phyloP scores from a whole-genome alignment of 1,140 invertebrate genomes.

The Achroia grisella region DNA sequence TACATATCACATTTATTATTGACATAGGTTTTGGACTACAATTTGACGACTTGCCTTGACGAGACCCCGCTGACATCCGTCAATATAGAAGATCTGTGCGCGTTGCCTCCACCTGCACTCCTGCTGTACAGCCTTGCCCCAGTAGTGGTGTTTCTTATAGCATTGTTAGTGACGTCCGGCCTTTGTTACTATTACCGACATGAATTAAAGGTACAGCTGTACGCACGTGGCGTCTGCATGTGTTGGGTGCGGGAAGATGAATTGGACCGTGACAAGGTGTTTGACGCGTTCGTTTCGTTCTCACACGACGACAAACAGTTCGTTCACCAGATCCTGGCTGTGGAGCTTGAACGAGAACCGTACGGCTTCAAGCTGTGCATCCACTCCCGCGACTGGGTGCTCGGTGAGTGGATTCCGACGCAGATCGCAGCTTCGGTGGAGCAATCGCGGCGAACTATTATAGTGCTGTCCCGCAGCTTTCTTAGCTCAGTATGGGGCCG shows the following conservation, averaged over 20 bases:
- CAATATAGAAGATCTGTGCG: too few species aligned
- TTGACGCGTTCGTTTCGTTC: conserved; percentile 91
- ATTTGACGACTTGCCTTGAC: too few species aligned
- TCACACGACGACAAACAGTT: conserved; percentile 86
- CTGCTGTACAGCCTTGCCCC: too few species aligned
- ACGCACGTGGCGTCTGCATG: not conserved
- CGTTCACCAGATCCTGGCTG: conserved; percentile 66
- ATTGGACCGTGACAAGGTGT: conserved; percentile 65
- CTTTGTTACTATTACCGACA: not conserved
- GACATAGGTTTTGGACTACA: too few species aligned
- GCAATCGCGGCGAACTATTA: conserved; percentile 84
- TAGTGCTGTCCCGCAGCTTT: conserved; percentile 87
- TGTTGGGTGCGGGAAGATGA: not conserved
- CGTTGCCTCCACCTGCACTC: too few species aligned
- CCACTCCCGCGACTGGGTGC: conserved; percentile 85
- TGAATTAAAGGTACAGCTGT: conserved; percentile 1
- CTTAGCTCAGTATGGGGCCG: conserved; percentile 87
- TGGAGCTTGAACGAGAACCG: conserved; percentile 76
- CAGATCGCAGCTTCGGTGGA: conserved; percentile 86
- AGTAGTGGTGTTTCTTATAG: too few species aligned
- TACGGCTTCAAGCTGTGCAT: conserved; percentile 81
- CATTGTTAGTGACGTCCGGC: too few species aligned
- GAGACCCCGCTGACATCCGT: too few species aligned
- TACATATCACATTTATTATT: too few species aligned
- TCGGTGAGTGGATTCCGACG: conserved; percentile 82